Base-by-base conservation (phyloP, 1,140 invertebrate species). In the Leptinotarsa lineolata region DNA sequence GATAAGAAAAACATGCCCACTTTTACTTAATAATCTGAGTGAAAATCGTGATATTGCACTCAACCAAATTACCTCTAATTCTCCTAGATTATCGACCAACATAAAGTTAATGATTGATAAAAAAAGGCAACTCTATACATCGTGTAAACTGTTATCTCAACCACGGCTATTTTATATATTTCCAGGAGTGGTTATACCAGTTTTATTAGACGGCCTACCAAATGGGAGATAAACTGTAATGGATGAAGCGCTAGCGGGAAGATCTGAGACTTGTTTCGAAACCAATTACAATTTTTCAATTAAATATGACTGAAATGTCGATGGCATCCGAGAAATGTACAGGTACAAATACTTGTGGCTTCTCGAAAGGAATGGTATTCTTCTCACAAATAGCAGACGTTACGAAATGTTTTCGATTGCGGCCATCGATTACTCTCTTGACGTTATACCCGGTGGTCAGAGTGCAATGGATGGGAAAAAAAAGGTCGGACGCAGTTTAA, bases 281-380 rank as follows among this genome's bases (percentile, higher is more conserved):
- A 74, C 30, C 73, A 74, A 74, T 74, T 70, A 74, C 73, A 65
- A 74, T 70, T 70, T 74, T 70, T 65, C 63, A 65, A 65, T 65
- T 65, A 65, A 65, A 65, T 65, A 39, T 39, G 63, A 65, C 18
- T 65, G 63, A 21, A 39, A 65, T 39, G 63, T 24, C 63, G 18
- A 16, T 16, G 63, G 63, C 22, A 65, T 65, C 20, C 24, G 15
- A 39, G 21, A 39, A 65, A 65, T 65, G 63, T 65, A n/a, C 20
- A 65, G 22, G 24, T 30, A 65, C 39, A 22, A 65, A 21, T 63
- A 4, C 16, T 63, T 22, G 61, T 21, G 11, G 24, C 20, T 63
- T 63, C 61, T 63, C 16, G 61, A 63, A 22, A 63, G 24, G 61
- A 63, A 22, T 30, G 61, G 24, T 63, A 63, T 63, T 20, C 61